Conservation (phyloP, 2,888 invertebrate genomes). For the Xestia ashworthii region DNA sequence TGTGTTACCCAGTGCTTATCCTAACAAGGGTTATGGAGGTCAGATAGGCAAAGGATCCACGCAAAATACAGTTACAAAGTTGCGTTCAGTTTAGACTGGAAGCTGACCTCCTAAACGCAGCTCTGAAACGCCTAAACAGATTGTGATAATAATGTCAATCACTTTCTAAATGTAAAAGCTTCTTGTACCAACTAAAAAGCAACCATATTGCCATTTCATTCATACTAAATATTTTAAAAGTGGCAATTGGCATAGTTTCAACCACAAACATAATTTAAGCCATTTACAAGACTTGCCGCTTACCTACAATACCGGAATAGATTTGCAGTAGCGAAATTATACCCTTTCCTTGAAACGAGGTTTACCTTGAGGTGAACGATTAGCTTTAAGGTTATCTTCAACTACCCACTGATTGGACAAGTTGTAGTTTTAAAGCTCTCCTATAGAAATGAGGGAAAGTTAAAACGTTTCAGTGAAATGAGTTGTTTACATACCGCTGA, state of each 20-base stretch:
- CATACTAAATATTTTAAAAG: constrained; percentile 2
- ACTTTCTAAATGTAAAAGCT: neutral
- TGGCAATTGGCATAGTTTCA: constrained; percentile 38
- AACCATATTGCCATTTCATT: constrained; percentile 24
- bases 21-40: too few relatives aligned
- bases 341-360: constrained; percentile 34
- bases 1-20: neutral
- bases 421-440: constrained; percentile 9
- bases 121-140: too few relatives aligned
- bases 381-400: constrained; percentile 33
- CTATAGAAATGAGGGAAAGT: constrained; percentile 12
- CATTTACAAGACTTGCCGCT: constrained; percentile 27
- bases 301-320: constrained; percentile 42
- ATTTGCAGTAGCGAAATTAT: constrained; percentile 42
- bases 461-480: neutral
- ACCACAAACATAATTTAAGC: constrained; percentile 24
- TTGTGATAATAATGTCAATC: too few relatives aligned
- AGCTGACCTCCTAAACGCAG: too few relatives aligned
- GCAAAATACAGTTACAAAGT: neutral
- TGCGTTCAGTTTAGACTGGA: neutral
- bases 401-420: constrained; percentile 21
- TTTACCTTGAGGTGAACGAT: constrained; percentile 42
- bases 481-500: neutral
- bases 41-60: neutral
- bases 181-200: neutral